These are phyloP conservation scores for Mormoops blainvillei DNA, from an alignment of 2,113 vertebrate genomes.

Conservation along the genomic window DNA sequence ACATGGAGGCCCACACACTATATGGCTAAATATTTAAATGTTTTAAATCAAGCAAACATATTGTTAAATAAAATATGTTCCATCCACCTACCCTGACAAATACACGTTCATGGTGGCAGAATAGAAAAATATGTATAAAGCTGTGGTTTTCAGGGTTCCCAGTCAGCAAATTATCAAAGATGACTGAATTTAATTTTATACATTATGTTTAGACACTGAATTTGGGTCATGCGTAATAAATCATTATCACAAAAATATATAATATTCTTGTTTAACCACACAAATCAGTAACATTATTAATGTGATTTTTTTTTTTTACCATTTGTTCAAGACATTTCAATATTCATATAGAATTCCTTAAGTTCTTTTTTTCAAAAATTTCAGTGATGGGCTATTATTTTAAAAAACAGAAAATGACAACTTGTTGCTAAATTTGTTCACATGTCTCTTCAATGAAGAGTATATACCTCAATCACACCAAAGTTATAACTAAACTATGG, in stretches of 20 bases:
- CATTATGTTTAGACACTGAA: neutral
- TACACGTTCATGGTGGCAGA: neutral
- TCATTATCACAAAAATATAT: conserved; percentile 26
- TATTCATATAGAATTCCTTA: neutral
- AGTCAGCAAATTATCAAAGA: conserved; percentile 20
- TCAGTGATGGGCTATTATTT: neutral
- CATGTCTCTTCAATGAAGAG: conserved; percentile 32
- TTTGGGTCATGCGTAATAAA: conserved; percentile 27
- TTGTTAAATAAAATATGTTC: conserved; percentile 22
- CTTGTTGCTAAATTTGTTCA: conserved; percentile 18
- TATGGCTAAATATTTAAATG: neutral
- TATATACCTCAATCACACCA: neutral
- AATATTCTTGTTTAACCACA: conserved; percentile 36
- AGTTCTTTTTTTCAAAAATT: neutral
- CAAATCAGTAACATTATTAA: neutral
- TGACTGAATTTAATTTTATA: conserved; percentile 2
- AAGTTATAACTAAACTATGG: no score
- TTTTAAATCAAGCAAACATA: neutral
- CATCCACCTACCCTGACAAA: neutral
- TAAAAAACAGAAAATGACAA: neutral
- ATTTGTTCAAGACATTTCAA: conserved; percentile 17
- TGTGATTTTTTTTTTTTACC: neutral
- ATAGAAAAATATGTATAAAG: neutral
- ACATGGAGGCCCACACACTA: neutral
- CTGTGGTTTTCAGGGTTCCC: neutral